A percentile compares a stretch with the other conserved stretches of the same genome.
These are phyloP conservation scores for Colaptes auratus DNA, from an alignment of 2,113 vertebrate genomes.

Conservation along the genomic window DNA sequence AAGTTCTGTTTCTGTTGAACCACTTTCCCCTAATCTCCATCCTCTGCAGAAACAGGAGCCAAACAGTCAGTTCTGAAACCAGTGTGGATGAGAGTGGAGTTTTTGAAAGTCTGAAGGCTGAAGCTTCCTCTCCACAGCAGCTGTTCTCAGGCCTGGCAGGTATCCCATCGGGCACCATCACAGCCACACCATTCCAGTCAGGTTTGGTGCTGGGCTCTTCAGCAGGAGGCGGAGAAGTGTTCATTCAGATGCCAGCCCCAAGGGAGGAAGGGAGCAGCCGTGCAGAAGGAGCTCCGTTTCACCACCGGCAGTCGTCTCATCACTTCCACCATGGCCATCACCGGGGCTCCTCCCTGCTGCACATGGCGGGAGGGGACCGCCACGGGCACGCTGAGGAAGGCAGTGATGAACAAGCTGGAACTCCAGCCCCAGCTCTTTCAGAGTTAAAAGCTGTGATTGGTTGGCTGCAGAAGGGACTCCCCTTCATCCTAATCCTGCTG, in stretches of 20 bases:
- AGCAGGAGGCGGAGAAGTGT: constrained; percentile 84
- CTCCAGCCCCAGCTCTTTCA: constrained; percentile 90
- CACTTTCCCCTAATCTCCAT: background rate
- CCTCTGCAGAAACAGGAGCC: constrained; percentile 85
- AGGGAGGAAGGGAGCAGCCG: constrained; percentile 86
- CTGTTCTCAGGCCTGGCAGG: constrained; percentile 90
- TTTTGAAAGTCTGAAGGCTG: constrained; percentile 93
- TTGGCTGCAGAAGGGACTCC: constrained; percentile 97
- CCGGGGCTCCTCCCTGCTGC: constrained; percentile 85
- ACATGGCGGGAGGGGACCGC: constrained; percentile 84
- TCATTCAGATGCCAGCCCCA: constrained; percentile 91
- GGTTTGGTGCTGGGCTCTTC: constrained; percentile 90
- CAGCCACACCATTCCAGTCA: constrained; percentile 85
- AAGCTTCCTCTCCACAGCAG: constrained; percentile 85
- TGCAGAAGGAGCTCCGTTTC: constrained; percentile 80
- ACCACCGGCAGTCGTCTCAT: constrained; percentile 77
- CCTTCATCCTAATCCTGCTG: constrained; percentile 95
- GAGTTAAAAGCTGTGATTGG: constrained; percentile 90
- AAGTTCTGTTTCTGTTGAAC: background rate
- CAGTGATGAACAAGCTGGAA: constrained; percentile 80
- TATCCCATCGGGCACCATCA: constrained; percentile 81
- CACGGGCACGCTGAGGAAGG: constrained; percentile 85
- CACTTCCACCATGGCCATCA: constrained; percentile 87
- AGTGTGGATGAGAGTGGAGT: constrained; percentile 90
- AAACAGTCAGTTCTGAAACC: constrained; percentile 89